Percentiles rank a stretch among this genome's conserved stretches.
Evolutionary conservation across 1,140 invertebrate species (phyloP).

Genomic region (Caenorhabditis briggsae): DNA sequence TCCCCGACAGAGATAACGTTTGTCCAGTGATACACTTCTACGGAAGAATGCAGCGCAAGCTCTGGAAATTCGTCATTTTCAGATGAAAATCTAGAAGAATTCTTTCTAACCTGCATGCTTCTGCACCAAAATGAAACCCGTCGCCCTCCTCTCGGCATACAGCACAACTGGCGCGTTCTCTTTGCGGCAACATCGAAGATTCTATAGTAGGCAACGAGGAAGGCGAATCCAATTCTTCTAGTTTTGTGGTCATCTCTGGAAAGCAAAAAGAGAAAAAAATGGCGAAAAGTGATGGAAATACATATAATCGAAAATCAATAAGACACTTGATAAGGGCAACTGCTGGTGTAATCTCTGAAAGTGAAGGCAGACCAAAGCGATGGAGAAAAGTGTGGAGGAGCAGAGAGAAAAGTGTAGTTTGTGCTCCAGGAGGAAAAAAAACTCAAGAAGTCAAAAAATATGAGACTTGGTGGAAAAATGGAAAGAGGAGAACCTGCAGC

Average conservation of each 20-base stretch:
- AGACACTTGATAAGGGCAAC: conserved; percentile 40
- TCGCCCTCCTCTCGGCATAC: conserved; percentile 56
- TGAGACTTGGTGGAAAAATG: too few relatives aligned
- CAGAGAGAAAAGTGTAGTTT: conserved; percentile 18
- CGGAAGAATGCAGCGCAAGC: conserved; percentile 61
- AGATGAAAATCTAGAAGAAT: neutral
- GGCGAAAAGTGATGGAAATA: conserved; percentile 9
- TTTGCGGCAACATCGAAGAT: neutral
- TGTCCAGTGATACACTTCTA: conserved; percentile 49
- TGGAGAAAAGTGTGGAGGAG: neutral
- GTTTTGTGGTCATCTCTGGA: conserved; percentile 20
- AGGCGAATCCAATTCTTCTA: neutral
- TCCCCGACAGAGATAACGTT: conserved; percentile 43
- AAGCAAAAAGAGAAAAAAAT: neutral
- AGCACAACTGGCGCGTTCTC: conserved; percentile 26
- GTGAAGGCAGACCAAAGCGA: neutral
- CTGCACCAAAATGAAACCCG: conserved; percentile 57
- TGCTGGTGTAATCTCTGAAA: neutral
- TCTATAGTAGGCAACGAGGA: neutral
- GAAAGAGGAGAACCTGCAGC: conserved; percentile 1
- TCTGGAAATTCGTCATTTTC: neutral
- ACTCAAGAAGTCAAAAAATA: neutral
- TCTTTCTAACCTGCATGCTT: conserved; percentile 13
- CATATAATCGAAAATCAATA: neutral
- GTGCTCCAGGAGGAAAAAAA: neutral